These are phyloP conservation scores for Apocrypta bakeri DNA, from an alignment of 1,140 invertebrate species.

Conservation along the genomic window DNA sequence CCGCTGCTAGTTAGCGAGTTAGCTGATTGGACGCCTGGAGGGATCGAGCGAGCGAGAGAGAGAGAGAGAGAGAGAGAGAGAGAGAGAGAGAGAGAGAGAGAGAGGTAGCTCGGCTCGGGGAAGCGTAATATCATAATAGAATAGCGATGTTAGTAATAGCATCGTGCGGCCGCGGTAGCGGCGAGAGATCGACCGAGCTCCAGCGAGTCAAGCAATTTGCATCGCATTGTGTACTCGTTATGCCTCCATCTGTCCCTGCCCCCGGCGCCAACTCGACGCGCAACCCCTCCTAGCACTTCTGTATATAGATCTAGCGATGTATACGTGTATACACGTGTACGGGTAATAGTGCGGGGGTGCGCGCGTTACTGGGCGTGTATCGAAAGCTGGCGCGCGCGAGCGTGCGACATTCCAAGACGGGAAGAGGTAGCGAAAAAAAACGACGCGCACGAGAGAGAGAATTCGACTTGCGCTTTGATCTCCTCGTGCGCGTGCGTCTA, in stretches of 20 bases:
- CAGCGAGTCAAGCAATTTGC: conserved; percentile 71
- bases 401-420: not conserved
- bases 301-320: not conserved
- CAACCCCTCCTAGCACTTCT: not conserved
- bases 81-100: conserved; percentile 52
- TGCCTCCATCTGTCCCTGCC: conserved; percentile 63
- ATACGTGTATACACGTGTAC: not conserved
- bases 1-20: conserved; percentile 62
- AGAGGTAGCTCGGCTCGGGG: conserved; percentile 56
- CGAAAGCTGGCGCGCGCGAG: not conserved
- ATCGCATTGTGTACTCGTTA: conserved; percentile 70
- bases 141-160: conserved; percentile 74
- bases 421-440: not conserved
- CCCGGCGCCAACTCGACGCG: conserved; percentile 6
- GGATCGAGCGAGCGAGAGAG: conserved; percentile 58
- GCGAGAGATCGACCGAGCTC: conserved; percentile 57
- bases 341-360: not conserved
- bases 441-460: not conserved
- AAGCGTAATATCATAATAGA: conserved; percentile 72
- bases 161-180: conserved; percentile 57
- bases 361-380: not conserved
- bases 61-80: conserved; percentile 54
- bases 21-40: conserved; percentile 66
- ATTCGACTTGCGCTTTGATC: not conserved
- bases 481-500: conserved; percentile 56